Conservation (phyloP, 1,140 invertebrate genomes). For the Bombus haemorrhoidalis region DNA sequence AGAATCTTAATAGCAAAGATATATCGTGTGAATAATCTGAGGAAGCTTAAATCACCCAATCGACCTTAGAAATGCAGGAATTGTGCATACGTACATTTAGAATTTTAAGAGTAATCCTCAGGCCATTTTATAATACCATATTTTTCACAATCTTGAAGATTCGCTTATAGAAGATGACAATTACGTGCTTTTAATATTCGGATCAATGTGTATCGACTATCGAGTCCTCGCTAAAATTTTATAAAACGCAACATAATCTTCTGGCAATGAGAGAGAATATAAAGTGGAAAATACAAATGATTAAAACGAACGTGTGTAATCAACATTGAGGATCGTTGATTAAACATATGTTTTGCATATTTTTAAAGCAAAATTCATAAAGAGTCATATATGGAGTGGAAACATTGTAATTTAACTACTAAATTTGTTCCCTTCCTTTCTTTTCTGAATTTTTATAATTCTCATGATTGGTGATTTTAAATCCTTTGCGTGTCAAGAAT, state of each 20-base stretch:
- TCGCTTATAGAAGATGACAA: not conserved
- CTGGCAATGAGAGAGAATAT: not conserved
- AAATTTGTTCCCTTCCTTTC: not conserved
- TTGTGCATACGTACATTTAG: not conserved
- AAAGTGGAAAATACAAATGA: not conserved
- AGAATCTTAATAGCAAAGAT: not conserved
- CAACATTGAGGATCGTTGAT: not conserved
- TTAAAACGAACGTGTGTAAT: not conserved
- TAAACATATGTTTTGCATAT: not conserved
- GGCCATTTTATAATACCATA: not conserved
- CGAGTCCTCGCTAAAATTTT: not conserved
- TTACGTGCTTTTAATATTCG: not conserved
- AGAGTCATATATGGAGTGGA: not conserved
- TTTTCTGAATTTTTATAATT: not conserved
- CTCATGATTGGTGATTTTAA: not conserved
- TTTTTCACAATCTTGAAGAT: not conserved
- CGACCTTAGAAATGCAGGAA: not conserved
- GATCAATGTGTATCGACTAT: not conserved
- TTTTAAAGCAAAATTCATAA: not conserved
- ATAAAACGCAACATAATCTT: constrained; percentile 6
- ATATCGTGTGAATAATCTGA: constrained; percentile 42
- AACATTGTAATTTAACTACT: not conserved
- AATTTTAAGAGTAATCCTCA: not conserved
- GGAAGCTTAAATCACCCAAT: not conserved
- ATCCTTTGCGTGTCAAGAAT: not conserved